These are phyloP conservation scores for Lycocerus yunnanus DNA, from an alignment of 2,888 invertebrate species.

Conservation along the genomic window DNA sequence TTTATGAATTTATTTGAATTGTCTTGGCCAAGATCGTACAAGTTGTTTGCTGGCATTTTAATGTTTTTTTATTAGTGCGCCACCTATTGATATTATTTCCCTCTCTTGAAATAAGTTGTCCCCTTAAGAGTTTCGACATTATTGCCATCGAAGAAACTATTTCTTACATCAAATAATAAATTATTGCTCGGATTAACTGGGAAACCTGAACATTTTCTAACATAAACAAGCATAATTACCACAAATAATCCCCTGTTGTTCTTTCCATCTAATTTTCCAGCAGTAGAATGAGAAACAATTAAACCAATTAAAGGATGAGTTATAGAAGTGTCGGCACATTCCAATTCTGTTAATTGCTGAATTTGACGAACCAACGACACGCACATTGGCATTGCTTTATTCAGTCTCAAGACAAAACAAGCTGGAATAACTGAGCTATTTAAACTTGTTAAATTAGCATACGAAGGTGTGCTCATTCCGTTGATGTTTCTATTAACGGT, in stretches of 20 bases:
- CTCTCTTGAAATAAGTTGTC: too few relatives aligned
- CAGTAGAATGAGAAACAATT: conserved; percentile 78
- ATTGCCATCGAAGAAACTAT: too few relatives aligned
- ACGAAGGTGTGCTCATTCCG: conserved; percentile 77
- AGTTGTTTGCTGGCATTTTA: too few relatives aligned
- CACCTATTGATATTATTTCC: too few relatives aligned
- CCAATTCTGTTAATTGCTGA: conserved; percentile 64
- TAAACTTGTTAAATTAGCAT: conserved; percentile 76
- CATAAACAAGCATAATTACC: conserved; percentile 58
- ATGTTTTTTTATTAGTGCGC: too few relatives aligned
- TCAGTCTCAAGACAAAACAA: conserved; percentile 80
- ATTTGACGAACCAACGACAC: conserved; percentile 71
- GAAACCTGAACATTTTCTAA: not conserved
- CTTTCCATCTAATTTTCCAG: conserved; percentile 72
- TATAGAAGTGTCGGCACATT: conserved; percentile 61
- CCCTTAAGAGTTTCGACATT: too few relatives aligned
- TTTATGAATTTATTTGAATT: too few relatives aligned
- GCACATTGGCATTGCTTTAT: conserved; percentile 86
- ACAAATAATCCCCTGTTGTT: conserved; percentile 84
- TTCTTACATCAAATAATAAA: too few relatives aligned
- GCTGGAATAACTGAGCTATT: conserved; percentile 92
- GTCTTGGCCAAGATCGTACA: too few relatives aligned
- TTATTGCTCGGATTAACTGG: too few relatives aligned
- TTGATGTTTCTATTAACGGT: conserved; percentile 70
- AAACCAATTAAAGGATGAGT: conserved; percentile 73